A percentile compares a stretch with the other conserved stretches of the same genome.
phyloP scores from a whole-genome alignment of 2,113 vertebrate genomes.

The Dipodomys stephensi region DNA sequence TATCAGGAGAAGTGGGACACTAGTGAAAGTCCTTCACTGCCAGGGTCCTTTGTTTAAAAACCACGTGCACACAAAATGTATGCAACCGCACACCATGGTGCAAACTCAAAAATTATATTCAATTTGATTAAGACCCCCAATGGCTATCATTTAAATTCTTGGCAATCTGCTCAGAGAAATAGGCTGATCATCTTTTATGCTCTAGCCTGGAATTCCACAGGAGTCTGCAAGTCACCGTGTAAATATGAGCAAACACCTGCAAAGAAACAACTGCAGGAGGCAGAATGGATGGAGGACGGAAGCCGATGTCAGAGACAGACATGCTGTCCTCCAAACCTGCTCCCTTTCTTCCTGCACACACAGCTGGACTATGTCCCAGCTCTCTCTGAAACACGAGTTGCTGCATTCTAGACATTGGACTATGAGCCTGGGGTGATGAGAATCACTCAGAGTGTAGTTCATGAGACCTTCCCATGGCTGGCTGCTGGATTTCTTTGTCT shows the following conservation, averaged over 20 bases:
- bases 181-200: background rate
- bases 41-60: background rate
- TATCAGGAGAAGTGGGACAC: background rate
- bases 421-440: background rate
- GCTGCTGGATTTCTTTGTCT: background rate
- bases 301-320: too few species aligned
- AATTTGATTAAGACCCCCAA: background rate
- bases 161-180: too few species aligned
- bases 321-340: background rate
- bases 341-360: background rate
- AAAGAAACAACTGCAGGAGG: background rate
- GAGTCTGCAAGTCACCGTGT: fast-evolving
- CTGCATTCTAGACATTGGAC: background rate
- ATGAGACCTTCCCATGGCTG: background rate
- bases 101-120: background rate
- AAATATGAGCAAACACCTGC: background rate
- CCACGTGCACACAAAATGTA: background rate
- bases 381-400: background rate
- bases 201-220: background rate
- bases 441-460: background rate
- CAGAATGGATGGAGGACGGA: background rate
- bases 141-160: background rate
- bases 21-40: background rate
- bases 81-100: background rate
- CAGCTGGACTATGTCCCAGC: background rate